phyloP scores from a whole-genome alignment of 1,140 invertebrate genomes.

The Sweltsa coloradensis region DNA sequence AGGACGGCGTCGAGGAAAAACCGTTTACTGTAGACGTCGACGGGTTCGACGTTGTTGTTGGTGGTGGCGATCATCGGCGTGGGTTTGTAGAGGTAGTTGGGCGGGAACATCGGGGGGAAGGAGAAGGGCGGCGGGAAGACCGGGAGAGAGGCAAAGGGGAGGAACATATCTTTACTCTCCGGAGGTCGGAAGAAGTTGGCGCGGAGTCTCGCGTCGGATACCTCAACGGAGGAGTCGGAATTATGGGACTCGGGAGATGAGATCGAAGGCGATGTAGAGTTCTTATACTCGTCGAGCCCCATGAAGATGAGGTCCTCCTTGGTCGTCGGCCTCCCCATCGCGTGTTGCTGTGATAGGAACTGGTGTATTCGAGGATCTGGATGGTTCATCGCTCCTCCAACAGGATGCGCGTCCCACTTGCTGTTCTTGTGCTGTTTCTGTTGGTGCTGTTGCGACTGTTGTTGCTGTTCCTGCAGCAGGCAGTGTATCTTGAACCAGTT shows the following conservation, averaged over 20 bases:
- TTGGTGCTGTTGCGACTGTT: slow-evolving; percentile 16
- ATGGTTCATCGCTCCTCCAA: slow-evolving; percentile 33
- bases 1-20: slow-evolving; percentile 59
- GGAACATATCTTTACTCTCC: slow-evolving; percentile 32
- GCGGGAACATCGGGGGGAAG: not conserved
- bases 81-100: too few relatives aligned
- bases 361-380: slow-evolving; percentile 33
- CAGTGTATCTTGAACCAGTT: slow-evolving; percentile 53
- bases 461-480: slow-evolving; percentile 33
- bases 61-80: not conserved
- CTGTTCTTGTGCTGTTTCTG: slow-evolving; percentile 13
- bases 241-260: slow-evolving; percentile 64
- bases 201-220: slow-evolving; percentile 34
- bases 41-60: not conserved
- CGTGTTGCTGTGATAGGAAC: slow-evolving; percentile 24
- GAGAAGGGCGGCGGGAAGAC: slow-evolving; percentile 38
- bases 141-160: slow-evolving; percentile 42
- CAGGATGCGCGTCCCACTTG: slow-evolving; percentile 20
- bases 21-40: slow-evolving; percentile 45
- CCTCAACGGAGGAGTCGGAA: slow-evolving; percentile 55
- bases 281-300: slow-evolving; percentile 49
- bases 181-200: slow-evolving; percentile 7
- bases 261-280: slow-evolving; percentile 48
- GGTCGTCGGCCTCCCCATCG: slow-evolving; percentile 30
- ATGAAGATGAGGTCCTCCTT: slow-evolving; percentile 45